Evolutionary conservation across 2,113 vertebrate genomes (phyloP).

Genomic region (Cricetomys ansorgei): DNA sequence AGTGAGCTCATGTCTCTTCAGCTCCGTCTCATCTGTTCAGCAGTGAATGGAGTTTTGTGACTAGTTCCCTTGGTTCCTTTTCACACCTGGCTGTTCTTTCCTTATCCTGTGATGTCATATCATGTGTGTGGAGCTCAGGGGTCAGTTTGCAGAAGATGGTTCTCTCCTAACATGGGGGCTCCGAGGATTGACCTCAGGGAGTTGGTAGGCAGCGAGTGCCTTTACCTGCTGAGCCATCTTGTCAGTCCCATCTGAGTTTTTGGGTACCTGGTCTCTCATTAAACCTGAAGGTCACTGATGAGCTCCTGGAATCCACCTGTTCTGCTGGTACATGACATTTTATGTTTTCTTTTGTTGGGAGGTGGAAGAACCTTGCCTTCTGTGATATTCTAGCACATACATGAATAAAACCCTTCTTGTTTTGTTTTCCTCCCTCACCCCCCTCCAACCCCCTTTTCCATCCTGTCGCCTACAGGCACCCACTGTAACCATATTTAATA

Average conservation of each 20-base stretch:
- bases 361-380: background rate
- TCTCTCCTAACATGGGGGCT: too few relatives aligned
- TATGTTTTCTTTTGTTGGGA: background rate
- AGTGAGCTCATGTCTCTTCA: slow-evolving; percentile 39
- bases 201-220: too few relatives aligned
- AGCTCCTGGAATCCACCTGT: too few relatives aligned
- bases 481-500: background rate
- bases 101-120: background rate
- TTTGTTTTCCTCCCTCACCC: background rate
- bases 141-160: too few relatives aligned
- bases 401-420: background rate
- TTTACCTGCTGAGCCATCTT: too few relatives aligned
- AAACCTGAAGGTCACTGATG: too few relatives aligned
- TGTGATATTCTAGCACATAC: background rate
- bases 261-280: too few relatives aligned
- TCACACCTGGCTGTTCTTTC: background rate
- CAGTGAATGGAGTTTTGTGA: slow-evolving; percentile 1
- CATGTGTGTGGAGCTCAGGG: too few relatives aligned
- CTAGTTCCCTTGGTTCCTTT: slow-evolving; percentile 12
- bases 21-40: background rate
- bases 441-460: background rate
- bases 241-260: too few relatives aligned
- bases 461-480: background rate
- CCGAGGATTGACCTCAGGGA: too few relatives aligned
- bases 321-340: background rate